Evolutionary conservation across 2,797 vertebrate genomes (phyloP), one percentile per base, ranked within the genome.

Genomic region (Diplodus sargus): DNA sequence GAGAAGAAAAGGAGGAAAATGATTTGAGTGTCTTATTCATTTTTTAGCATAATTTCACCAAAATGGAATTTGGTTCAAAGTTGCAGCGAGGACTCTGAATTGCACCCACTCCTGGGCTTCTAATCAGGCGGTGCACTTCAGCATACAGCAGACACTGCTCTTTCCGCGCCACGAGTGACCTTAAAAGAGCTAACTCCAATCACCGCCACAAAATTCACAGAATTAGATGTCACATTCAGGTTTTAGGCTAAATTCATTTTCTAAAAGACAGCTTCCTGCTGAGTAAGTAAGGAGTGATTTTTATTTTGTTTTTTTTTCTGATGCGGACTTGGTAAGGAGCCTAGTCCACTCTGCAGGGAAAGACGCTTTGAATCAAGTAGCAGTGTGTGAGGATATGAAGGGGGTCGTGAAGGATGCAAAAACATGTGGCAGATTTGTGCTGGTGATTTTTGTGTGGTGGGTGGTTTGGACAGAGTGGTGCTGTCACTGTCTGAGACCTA

Each of bases 101-200:
- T 66, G 51, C 54, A 52, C 42, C 59, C 59, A n/a, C 49, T 62
- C 58, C 59, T 3, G 14, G 70, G 61, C 30, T 77, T 77, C 65
- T 82, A 78, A 90, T 87, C 83, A 89, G 77, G 83, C 76, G 56
- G 71, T 34, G n/a, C 58, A 64, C 63, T 86, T 82, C 22, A 81
- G 42, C 23, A 48, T 45, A 28, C 42, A 34, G 30, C 10, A 28
- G 60, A 59, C 28, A 25, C 22, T 30, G 22, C 18, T 68, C 64
- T 68, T 43, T 74, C 20, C 23, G 9, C 49, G 67, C 56, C 39
- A 18, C 56, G 39, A 65, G 58, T 81, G 62, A 79, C 74, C 75
- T 74, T 65, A 77, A 76, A 66, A 65, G 63, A 58, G 65, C 61
- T 17, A 72, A 81, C 76, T 81, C 49, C 53, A 79, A 77, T 87